Percentiles rank a stretch among this genome's conserved stretches.
phyloP scores from a whole-genome alignment of 2,113 vertebrate genomes.

The Sus scrofa region DNA sequence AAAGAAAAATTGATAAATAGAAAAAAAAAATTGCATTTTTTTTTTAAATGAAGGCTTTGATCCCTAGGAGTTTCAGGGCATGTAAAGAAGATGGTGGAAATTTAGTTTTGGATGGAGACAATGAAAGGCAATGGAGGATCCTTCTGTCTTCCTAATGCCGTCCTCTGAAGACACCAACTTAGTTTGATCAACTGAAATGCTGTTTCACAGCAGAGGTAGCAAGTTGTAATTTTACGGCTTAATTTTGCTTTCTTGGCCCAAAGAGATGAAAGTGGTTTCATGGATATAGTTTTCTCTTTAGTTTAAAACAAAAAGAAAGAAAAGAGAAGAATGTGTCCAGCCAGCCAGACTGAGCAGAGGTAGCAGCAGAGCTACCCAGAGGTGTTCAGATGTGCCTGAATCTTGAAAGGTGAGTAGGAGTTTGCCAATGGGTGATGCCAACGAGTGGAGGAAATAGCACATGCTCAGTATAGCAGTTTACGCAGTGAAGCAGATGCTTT shows the following conservation, averaged over 20 bases:
- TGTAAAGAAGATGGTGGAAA: neutral
- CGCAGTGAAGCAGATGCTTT: neutral
- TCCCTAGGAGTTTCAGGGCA: neutral
- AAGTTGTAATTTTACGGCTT: neutral
- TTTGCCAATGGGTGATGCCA: neutral
- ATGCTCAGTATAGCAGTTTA: fast-evolving
- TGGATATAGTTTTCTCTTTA: neutral
- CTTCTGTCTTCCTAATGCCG: neutral
- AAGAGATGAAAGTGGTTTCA: neutral
- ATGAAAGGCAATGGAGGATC: neutral
- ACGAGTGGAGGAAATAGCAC: neutral
- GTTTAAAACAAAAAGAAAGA: neutral
- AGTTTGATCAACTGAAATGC: neutral
- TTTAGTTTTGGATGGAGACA: neutral
- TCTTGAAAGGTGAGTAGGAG: neutral
- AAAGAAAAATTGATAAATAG: neutral
- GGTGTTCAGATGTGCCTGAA: neutral
- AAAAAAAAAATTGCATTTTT: no score
- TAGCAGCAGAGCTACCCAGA: neutral
- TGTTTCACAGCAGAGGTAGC: neutral
- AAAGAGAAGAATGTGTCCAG: neutral
- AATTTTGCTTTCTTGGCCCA: neutral
- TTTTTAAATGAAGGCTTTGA: neutral
- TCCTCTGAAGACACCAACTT: no score
- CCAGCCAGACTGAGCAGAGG: neutral